These are phyloP conservation scores for Prunella himalayana DNA, from an alignment of 2,113 vertebrate genomes.

Conservation along the genomic window DNA sequence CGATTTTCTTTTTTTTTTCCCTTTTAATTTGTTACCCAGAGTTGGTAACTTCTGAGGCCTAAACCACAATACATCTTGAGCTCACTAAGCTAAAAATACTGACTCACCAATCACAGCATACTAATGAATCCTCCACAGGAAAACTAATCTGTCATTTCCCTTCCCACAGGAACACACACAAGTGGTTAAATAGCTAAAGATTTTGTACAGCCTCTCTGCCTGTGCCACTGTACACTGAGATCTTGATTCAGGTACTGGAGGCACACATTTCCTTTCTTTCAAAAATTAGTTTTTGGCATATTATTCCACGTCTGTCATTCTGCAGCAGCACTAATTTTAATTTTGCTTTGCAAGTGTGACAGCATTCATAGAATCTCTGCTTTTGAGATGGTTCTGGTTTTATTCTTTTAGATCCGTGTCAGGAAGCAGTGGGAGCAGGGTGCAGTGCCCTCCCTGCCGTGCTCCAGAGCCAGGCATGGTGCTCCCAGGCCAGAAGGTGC, in stretches of 20 bases:
- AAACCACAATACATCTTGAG: neutral
- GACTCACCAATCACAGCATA: neutral
- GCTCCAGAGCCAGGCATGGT: neutral
- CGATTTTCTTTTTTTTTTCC: neutral
- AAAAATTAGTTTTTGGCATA: neutral
- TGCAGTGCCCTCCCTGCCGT: neutral
- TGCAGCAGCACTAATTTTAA: neutral
- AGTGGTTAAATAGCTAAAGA: neutral
- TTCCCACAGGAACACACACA: neutral
- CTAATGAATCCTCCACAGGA: constrained; percentile 18
- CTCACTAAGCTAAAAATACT: constrained; percentile 18
- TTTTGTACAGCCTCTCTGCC: neutral
- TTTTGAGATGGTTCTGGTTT: neutral
- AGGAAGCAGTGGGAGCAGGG: neutral
- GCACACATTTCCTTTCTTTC: neutral
- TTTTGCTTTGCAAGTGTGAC: neutral
- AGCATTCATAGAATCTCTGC: neutral
- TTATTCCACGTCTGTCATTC: neutral
- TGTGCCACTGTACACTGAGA: neutral
- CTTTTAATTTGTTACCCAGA: neutral
- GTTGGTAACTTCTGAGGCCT: neutral
- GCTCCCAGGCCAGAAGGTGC: neutral
- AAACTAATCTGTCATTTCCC: neutral
- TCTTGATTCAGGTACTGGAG: neutral
- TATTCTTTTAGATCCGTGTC: neutral